phyloP scores from a whole-genome alignment of 2,797 vertebrate genomes.

The Geotrypetes seraphini region DNA sequence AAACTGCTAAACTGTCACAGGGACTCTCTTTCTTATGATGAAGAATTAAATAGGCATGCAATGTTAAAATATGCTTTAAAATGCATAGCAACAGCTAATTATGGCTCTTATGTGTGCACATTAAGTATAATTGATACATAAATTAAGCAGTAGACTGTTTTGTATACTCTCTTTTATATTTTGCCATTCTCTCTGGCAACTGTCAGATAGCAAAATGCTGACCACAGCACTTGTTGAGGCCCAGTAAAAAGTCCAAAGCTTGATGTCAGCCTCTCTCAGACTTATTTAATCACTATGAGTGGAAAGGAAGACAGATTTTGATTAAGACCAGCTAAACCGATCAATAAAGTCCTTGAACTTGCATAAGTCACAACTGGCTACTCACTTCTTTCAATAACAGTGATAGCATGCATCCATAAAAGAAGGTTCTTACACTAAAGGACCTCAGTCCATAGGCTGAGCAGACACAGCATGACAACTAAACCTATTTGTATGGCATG shows the following conservation, averaged over 20 bases:
- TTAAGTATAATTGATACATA: too few species aligned
- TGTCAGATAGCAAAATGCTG: slow-evolving; percentile 40
- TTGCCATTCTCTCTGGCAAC: slow-evolving; percentile 15
- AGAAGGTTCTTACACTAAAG: slow-evolving; percentile 24
- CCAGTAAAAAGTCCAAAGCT: slow-evolving; percentile 53
- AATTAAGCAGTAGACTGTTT: neutral
- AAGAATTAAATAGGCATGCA: too few species aligned
- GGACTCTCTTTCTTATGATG: too few species aligned
- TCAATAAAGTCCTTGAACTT: slow-evolving; percentile 89
- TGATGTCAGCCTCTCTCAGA: slow-evolving; percentile 54
- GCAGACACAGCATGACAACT: slow-evolving; percentile 28
- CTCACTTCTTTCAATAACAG: slow-evolving; percentile 56
- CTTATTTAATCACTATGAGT: slow-evolving; percentile 82
- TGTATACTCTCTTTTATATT: slow-evolving; percentile 13
- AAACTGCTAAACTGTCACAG: too few species aligned
- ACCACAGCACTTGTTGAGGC: slow-evolving; percentile 45
- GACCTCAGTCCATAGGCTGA: slow-evolving; percentile 10
- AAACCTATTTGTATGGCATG: slow-evolving; percentile 3
- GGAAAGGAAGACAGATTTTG: slow-evolving; percentile 64
- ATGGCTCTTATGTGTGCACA: too few species aligned
- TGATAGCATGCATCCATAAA: slow-evolving; percentile 45
- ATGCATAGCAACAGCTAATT: too few species aligned
- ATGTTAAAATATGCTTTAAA: too few species aligned
- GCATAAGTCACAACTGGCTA: slow-evolving; percentile 61
- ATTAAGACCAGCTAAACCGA: slow-evolving; percentile 69